These are phyloP conservation scores for Bathynomus jamesi DNA, from an alignment of 1,140 invertebrate species.

Conservation along the genomic window DNA sequence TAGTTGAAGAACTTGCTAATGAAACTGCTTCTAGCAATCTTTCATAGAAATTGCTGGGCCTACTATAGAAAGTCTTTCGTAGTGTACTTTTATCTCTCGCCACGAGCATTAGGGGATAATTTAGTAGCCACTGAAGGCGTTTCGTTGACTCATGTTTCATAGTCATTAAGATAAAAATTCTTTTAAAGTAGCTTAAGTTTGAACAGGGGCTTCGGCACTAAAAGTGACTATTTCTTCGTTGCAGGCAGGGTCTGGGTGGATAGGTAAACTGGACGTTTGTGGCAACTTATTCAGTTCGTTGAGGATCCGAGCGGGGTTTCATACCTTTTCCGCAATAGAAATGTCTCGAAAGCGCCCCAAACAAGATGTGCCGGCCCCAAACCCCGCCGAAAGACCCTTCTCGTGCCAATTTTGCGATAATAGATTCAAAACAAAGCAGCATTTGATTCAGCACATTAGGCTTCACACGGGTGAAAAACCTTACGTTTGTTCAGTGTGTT, in stretches of 20 bases:
- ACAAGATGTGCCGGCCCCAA: background rate
- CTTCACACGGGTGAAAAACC: constrained; percentile 41
- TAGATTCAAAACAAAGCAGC: constrained; percentile 36
- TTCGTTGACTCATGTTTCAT: too few species aligned
- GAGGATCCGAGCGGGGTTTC: background rate
- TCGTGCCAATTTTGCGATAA: constrained; percentile 37
- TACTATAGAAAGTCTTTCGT: too few species aligned
- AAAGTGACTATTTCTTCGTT: background rate
- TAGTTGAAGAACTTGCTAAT: too few species aligned
- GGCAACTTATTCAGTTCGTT: background rate
- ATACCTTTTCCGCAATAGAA: background rate
- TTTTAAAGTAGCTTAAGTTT: too few species aligned
- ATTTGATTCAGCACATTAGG: constrained; percentile 37
- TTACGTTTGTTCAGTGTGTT: constrained; percentile 39
- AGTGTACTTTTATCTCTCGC: too few species aligned
- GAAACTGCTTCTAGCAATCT: too few species aligned
- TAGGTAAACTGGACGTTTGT: background rate
- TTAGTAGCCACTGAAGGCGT: too few species aligned
- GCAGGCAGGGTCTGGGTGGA: background rate
- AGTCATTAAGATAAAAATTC: too few species aligned
- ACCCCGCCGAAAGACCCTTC: constrained; percentile 15
- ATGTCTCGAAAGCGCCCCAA: background rate
- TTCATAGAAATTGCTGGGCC: too few species aligned
- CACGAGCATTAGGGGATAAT: too few species aligned
- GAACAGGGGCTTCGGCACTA: background rate